phyloP scores from a whole-genome alignment of 1,140 invertebrate species.

The Drosophila albomicans region DNA sequence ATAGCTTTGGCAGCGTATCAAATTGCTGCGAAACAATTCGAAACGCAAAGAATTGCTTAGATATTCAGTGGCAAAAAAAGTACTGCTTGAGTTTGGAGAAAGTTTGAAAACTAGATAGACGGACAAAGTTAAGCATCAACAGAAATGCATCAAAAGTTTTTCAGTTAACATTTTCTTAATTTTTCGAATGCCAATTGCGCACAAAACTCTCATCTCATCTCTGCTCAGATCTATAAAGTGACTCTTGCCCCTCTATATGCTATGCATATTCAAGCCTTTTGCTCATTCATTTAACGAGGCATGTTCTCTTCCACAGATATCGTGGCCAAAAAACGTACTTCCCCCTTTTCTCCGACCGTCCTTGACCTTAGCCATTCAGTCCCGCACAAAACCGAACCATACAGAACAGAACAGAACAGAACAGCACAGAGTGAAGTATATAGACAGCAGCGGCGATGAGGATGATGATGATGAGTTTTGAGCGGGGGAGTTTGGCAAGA shows the following conservation, averaged over 20 bases:
- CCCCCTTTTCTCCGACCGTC: conserved; percentile 15
- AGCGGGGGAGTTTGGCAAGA: conserved; percentile 26
- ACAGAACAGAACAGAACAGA: not conserved
- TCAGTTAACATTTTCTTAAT: conserved; percentile 26
- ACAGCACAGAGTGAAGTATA: conserved; percentile 11
- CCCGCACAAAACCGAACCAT: not conserved
- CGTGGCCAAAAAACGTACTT: conserved; percentile 12
- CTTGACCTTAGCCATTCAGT: conserved; percentile 35
- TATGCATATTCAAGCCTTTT: conserved; percentile 12
- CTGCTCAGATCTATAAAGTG: conserved; percentile 10
- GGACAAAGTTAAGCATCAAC: conserved; percentile 10
- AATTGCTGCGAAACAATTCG: no score
- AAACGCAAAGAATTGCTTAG: not conserved
- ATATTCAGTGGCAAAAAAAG: not conserved
- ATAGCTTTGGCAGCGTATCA: conserved; percentile 4
- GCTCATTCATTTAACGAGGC: conserved; percentile 33
- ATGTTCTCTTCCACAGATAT: conserved; percentile 15
- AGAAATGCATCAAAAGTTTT: conserved; percentile 33
- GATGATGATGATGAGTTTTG: conserved; percentile 23
- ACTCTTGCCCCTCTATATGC: not conserved
- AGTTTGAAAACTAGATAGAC: conserved; percentile 8
- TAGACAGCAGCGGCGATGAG: conserved; percentile 8
- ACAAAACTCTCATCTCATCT: conserved; percentile 1
- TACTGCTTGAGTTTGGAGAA: conserved; percentile 1
- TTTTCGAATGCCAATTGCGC: conserved; percentile 28